Conservation (phyloP, 2,113 vertebrate species). For the Crypturellus undulatus region DNA sequence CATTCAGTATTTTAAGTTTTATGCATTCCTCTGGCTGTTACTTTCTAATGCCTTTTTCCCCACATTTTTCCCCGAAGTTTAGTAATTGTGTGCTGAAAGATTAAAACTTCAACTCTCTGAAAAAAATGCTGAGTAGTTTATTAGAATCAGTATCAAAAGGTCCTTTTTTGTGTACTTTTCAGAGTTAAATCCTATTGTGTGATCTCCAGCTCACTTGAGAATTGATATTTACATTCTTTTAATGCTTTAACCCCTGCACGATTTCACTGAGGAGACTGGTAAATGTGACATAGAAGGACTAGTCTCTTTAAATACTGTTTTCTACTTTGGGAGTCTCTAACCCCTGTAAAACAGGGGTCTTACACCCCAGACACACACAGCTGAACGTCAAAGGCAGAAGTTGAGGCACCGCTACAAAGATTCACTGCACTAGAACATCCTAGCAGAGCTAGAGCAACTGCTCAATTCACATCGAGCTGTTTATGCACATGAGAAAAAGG, state of each 20-base stretch:
- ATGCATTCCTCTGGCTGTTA: not conserved
- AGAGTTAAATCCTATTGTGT: not conserved
- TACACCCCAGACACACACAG: not conserved
- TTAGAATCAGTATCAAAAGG: not conserved
- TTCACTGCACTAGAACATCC: not conserved
- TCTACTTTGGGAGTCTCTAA: not conserved
- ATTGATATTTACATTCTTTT: not conserved
- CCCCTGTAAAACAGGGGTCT: not conserved
- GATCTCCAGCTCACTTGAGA: not conserved
- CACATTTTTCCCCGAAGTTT: not conserved
- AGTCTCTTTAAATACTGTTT: not conserved
- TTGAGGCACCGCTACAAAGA: not conserved
- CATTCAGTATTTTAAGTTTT: not conserved
- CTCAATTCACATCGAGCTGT: not conserved
- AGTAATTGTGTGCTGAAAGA: not conserved
- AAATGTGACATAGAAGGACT: not conserved
- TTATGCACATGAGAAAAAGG: not conserved
- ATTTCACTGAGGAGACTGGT: not conserved
- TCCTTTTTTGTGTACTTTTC: not conserved
- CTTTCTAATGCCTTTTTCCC: not conserved
- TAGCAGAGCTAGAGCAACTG: fast-evolving
- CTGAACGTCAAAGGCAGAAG: not conserved
- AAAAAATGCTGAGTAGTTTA: not conserved
- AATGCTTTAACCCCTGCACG: not conserved
- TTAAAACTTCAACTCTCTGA: not conserved